Conservation (phyloP, 2,888 invertebrate genomes). For the Periphyllus acericola region DNA sequence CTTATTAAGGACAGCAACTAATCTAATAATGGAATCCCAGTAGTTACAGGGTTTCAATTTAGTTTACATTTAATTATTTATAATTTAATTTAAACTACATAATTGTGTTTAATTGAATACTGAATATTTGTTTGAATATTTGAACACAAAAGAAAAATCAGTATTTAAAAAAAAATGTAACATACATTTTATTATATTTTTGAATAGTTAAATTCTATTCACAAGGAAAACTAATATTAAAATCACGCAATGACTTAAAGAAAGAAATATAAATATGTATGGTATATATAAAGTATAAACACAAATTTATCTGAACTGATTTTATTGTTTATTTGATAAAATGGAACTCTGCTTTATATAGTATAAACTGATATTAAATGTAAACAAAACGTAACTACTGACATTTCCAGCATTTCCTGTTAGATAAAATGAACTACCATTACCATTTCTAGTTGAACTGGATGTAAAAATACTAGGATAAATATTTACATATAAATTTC, state of each 20-base stretch:
- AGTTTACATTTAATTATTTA: constrained; percentile 23
- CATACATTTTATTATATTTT: too few species aligned
- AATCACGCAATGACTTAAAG: background rate
- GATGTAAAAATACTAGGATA: constrained; percentile 6
- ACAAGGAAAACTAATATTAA: background rate
- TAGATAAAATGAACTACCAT: background rate
- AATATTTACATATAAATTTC: constrained; percentile 5
- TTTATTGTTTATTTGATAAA: background rate
- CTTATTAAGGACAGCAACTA: background rate
- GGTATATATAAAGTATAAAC: too few species aligned
- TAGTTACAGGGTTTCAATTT: constrained; percentile 26
- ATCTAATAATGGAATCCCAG: constrained; percentile 12
- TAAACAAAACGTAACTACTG: constrained; percentile 18
- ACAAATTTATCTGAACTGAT: background rate
- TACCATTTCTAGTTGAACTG: background rate
- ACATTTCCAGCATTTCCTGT: constrained; percentile 15
- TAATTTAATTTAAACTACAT: constrained; percentile 38
- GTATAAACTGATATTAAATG: background rate
- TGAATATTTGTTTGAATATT: background rate
- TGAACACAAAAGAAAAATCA: background rate
- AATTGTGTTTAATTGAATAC: background rate
- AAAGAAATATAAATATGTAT: background rate
- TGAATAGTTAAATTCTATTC: background rate
- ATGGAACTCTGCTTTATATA: background rate
- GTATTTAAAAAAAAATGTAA: too few species aligned